Base-by-base conservation (phyloP, 1,140 invertebrate species). In the Drosophila ohnishii region DNA sequence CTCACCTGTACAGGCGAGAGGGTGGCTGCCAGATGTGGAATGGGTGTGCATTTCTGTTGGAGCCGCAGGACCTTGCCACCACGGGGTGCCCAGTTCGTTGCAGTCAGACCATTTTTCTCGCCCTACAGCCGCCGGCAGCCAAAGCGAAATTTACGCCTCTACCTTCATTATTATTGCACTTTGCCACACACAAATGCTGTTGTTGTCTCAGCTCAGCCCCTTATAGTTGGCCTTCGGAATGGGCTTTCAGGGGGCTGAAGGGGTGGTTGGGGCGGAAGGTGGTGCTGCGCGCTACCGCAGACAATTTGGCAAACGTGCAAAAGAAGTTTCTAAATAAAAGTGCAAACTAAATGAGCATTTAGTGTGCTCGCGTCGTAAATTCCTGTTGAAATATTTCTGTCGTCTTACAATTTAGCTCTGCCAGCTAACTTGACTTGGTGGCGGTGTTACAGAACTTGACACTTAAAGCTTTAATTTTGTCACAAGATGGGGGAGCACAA, bases 261-360 rank as follows among this genome's bases (percentile, higher is more conserved):
- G n/a, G 35, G 40, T 1, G 11, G 39, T 5, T 2, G 13, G 25
- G 47, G 45, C 22, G 22, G 22, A 44, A 42, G 35, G 25, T 58
- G 48, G 60, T 28, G 25, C 25, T 28, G 25, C 39, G 73, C 50
- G 77, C 80, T 50, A 84, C 84, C 84, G 73, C 84, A 88, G 84
- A 88, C 84, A 88, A 88, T 88, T 88, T 88, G 84, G 84, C 84
- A 88, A 88, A 88, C 84, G 84, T 88, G 84, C 83, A 83, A 88
- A 80, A 82, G 73, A 84, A 88, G 85, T 88, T 88, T 84, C 84
- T 80, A 88, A 88, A 88, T 88, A 88, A 88, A 88, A 88, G 84
- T 88, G 84, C 84, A 88, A 88, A 84, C 84, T 88, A 88, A 88
- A 88, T 88, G 84, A 88, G 84, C 84, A 88, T 88, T 88, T 88